phyloP scores from a whole-genome alignment of 2,888 invertebrate species.

The Drosophila mimetica region DNA sequence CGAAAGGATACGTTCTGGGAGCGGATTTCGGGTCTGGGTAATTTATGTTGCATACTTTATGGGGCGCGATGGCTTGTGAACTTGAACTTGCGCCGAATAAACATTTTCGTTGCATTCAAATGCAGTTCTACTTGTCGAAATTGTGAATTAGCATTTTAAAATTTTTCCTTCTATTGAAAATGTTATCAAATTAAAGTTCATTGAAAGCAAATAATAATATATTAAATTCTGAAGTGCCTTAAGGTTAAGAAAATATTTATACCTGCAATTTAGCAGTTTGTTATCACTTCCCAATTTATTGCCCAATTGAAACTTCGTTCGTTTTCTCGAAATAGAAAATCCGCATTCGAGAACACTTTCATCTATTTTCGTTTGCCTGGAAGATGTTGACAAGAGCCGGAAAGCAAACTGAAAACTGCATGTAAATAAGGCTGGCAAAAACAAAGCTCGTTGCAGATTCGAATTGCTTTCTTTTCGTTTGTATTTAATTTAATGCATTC shows the following conservation, averaged over 20 bases:
- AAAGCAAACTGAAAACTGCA: conserved; percentile 74
- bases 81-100: conserved; percentile 18
- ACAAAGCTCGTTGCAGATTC: conserved; percentile 36
- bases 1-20: conserved; percentile 22
- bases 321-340: neutral
- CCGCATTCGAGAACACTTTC: conserved; percentile 10
- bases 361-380: conserved; percentile 39
- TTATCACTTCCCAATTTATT: neutral
- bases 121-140: no score
- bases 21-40: conserved; percentile 12
- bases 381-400: conserved; percentile 70
- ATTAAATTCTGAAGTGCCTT: no score
- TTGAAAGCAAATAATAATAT: no score
- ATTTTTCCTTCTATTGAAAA: no score
- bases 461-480: conserved; percentile 57
- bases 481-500: conserved; percentile 69
- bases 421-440: conserved; percentile 62
- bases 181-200: no score
- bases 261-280: no score
- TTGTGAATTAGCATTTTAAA: no score
- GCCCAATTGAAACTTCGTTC: neutral
- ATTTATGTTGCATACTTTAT: conserved; percentile 35
- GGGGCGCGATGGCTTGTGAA: conserved; percentile 10
- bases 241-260: no score
- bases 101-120: neutral